These are phyloP conservation scores for Aricia artaxerxes DNA, from an alignment of 2,888 invertebrate species.

Conservation along the genomic window DNA sequence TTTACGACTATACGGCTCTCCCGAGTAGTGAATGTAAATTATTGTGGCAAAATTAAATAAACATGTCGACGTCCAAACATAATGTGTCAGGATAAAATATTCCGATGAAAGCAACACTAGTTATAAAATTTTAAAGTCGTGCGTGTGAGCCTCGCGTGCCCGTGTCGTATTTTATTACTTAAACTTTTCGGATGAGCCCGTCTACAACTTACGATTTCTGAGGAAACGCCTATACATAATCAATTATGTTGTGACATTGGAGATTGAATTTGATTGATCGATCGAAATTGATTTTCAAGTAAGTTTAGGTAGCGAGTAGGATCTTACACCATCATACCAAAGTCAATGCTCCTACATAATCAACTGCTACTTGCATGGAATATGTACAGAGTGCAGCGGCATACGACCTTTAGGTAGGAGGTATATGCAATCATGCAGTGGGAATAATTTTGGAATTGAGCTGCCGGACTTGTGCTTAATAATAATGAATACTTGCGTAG, in stretches of 20 bases:
- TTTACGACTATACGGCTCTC: conserved; percentile 7
- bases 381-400: not conserved
- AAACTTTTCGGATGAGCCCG: conserved; percentile 10
- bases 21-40: conserved; percentile 6
- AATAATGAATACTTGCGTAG: not conserved
- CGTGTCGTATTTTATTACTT: not conserved
- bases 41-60: conserved; percentile 11
- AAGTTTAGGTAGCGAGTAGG: not conserved
- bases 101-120: not conserved
- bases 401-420: not conserved
- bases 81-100: conserved; percentile 22
- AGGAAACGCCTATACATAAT: not conserved
- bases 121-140: conserved; percentile 14
- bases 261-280: not conserved
- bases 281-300: not conserved
- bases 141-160: not conserved
- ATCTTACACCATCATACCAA: not conserved
- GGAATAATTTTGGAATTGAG: not conserved
- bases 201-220: conserved; percentile 15
- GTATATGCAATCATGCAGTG: not conserved
- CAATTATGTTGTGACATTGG: not conserved
- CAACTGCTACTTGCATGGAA: not conserved
- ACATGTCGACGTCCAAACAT: conserved; percentile 4
- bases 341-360: not conserved
- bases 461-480: not conserved